Evolutionary conservation across 1,140 invertebrate species (phyloP).

Genomic region (Drosophila kikkawai): DNA sequence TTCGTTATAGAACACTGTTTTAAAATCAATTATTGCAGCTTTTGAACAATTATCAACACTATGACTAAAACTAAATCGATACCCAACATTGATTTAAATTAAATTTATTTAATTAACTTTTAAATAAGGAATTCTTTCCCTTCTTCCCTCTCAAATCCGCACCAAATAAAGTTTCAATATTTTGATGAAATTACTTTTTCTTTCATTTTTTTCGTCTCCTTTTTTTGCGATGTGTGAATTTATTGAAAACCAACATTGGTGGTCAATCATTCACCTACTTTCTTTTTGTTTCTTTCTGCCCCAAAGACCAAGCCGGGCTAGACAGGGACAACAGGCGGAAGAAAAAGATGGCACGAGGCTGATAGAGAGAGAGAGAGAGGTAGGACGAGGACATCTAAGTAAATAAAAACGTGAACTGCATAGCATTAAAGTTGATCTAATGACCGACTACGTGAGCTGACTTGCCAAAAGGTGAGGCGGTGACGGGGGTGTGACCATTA

Average conservation of each 20-base stretch:
- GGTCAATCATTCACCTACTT: slow-evolving; percentile 7
- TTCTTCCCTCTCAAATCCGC: background rate
- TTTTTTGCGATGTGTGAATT: slow-evolving; percentile 58
- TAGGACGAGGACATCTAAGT: slow-evolving; percentile 53
- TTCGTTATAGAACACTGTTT: background rate
- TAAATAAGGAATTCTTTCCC: background rate
- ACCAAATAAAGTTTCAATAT: background rate
- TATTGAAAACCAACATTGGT: slow-evolving; percentile 58
- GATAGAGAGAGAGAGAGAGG: background rate
- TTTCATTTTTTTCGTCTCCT: background rate
- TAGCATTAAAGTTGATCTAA: slow-evolving; percentile 78
- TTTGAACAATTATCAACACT: background rate
- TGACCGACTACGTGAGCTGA: slow-evolving; percentile 72
- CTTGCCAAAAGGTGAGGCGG: slow-evolving; percentile 42
- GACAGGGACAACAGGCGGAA: background rate
- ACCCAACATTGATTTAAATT: background rate
- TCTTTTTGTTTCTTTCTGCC: background rate
- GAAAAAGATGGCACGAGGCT: background rate
- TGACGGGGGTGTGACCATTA: slow-evolving; percentile 35
- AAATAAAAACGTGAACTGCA: slow-evolving; percentile 79
- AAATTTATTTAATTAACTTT: background rate
- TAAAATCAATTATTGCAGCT: background rate
- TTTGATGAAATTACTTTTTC: background rate
- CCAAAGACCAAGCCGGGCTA: background rate
- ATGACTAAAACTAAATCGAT: background rate